Conservation (phyloP, 2,113 vertebrate species). For the Motacilla tschutschensis region DNA sequence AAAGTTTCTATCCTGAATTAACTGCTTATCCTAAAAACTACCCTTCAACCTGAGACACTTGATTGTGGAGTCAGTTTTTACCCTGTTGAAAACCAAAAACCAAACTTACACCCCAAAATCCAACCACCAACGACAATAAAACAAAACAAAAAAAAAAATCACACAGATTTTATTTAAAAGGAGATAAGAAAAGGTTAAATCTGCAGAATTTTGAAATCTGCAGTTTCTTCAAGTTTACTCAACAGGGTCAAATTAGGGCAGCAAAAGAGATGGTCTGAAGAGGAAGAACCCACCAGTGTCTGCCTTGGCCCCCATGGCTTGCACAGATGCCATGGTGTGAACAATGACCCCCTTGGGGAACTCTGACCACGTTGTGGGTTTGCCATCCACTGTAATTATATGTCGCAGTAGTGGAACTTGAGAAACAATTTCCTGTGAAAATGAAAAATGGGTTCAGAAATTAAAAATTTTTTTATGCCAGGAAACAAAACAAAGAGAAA, state of each 20-base stretch:
- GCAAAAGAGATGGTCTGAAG: neutral
- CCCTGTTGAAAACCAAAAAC: neutral
- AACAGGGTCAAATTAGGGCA: neutral
- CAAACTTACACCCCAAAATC: neutral
- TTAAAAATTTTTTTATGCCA: neutral
- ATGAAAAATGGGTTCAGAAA: neutral
- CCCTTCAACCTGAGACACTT: neutral
- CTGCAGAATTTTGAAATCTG: neutral
- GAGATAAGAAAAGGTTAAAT: neutral
- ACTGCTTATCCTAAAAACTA: neutral
- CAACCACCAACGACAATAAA: neutral
- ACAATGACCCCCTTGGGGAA: conserved; percentile 84
- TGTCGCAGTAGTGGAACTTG: conserved; percentile 84
- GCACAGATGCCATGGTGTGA: conserved; percentile 88
- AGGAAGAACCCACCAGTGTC: conserved; percentile 70
- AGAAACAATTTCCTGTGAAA: conserved; percentile 81
- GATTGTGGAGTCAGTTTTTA: neutral
- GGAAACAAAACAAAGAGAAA: neutral
- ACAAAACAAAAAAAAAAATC: neutral
- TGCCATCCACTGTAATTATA: conserved; percentile 87
- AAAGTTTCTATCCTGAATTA: neutral
- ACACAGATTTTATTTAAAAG: neutral
- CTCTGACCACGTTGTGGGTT: conserved; percentile 74
- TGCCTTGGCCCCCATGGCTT: conserved; percentile 81
- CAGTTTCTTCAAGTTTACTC: neutral